Base-by-base conservation (phyloP, 2,888 invertebrate species). In the Crepidodera aurea region DNA sequence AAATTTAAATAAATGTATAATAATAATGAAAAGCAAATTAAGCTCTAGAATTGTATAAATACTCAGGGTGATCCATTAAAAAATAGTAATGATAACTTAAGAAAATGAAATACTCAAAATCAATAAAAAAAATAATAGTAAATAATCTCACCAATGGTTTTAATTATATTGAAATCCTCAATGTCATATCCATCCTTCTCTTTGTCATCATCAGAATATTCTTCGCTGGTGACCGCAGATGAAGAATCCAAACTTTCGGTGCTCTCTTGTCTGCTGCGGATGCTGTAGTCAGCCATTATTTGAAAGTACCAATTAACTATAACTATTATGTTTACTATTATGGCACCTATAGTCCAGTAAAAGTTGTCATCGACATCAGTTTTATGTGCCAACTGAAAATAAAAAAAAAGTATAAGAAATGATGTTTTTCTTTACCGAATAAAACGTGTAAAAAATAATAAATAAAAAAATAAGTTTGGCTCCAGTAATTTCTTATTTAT, bases 101-200 rank as follows among this genome's bases (percentile, higher is more conserved):
- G n/a, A n/a, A n/a, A n/a, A n/a, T n/a, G n/a, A n/a, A n/a, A n/a
- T n/a, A n/a, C n/a, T n/a, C n/a, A n/a, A n/a, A n/a, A n/a, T n/a
- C n/a, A n/a, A n/a, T n/a, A n/a, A n/a, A n/a, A n/a, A n/a, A n/a
- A n/a, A n/a, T n/a, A n/a, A n/a, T n/a, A n/a, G n/a, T n/a, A n/a
- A n/a, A n/a, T n/a, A 13, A 37, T 54, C 91, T 90, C 79, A 93
- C 93, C 93, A 66, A 93, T 92, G 62, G 93, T 93, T 84, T 93
- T 93, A 72, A 93, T 87, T 73, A 93, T 92, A 80, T 93, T 91
- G 75, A 92, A 88, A 78, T 93, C 92, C 69, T 93, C 92, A 71
- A 93, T 82, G 0, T 85, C 84, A 48, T 72, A 73, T 6, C 69
- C 68, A 65, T 85, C 85, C 10, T 85, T 84, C 65, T 84, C 83